Evolutionary conservation across 2,888 invertebrate species (phyloP).

Genomic region (Molanna angustata): DNA sequence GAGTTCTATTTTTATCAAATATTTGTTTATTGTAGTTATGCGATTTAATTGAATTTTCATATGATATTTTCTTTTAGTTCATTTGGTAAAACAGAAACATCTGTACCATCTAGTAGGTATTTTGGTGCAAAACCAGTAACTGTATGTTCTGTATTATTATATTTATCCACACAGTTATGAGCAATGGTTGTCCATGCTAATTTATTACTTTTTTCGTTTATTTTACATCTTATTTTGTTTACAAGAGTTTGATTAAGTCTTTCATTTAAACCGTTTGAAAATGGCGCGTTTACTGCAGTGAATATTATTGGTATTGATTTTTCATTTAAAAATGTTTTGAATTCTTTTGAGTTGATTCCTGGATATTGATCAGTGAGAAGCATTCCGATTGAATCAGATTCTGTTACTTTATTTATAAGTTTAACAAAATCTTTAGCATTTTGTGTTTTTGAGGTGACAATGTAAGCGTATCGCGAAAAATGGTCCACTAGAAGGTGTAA

Average conservation of each 20-base stretch:
- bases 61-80: conserved; percentile 32
- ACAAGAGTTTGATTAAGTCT: conserved; percentile 35
- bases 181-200: conserved; percentile 37
- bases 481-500: conserved; percentile 35
- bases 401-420: conserved; percentile 25
- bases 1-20: conserved; percentile 16
- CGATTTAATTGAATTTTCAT: conserved; percentile 34
- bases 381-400: conserved; percentile 16
- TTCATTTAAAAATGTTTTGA: conserved; percentile 10
- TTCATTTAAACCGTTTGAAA: conserved; percentile 35
- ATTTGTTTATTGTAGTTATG: conserved; percentile 31
- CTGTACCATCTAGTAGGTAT: conserved; percentile 35
- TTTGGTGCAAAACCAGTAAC: conserved; percentile 36
- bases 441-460: conserved; percentile 35
- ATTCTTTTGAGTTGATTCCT: conserved; percentile 34
- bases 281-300: conserved; percentile 36
- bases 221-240: conserved; percentile 36
- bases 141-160: conserved; percentile 37
- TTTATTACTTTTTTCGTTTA: conserved; percentile 34
- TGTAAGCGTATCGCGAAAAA: conserved; percentile 35
- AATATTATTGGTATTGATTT: conserved; percentile 35
- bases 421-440: conserved; percentile 35
- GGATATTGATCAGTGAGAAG: conserved; percentile 35
- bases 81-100: conserved; percentile 34
- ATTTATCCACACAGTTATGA: conserved; percentile 35